Base-by-base conservation (phyloP, 2,113 vertebrate genomes). In the Ascaphus truei region DNA sequence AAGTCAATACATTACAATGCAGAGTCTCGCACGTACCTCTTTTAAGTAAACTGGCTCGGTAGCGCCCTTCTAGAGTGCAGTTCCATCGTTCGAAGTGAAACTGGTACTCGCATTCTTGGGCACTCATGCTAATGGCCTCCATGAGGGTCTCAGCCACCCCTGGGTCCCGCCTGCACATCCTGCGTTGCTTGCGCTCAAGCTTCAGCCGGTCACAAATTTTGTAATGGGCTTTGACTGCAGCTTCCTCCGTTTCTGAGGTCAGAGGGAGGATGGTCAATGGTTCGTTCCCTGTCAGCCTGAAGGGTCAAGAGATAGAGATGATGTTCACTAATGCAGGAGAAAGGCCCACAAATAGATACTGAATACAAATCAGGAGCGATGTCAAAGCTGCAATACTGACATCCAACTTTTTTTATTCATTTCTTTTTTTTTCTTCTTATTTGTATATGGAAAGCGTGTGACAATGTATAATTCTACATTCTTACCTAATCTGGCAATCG, bases 51-150 rank as follows among this genome's bases (percentile, higher is more conserved):
- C 93, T 96, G 82, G 93, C 91, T 20, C 96, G 76, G 82, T 96
- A 94, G 41, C 94, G 94, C 23, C 95, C 95, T 80, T 99, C 97
- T 0, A 99, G 80, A 66, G 93, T 96, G 84, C 96, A 99, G 86
- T 98, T 99, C 97, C 97, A 99, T 68, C 97, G 93, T 86, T 99
- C 97, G 0, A 98, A 98, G 61, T 94, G 93, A 77, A 99, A 99
- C 79, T 99, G 97, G 82, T 98, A 98, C 80, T 98, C 96, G 82
- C 97, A 99, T 78, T 98, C 96, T 1, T 94, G 77, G 0, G 96
- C 96, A 0, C 96, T 98, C 92, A 98, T 95, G 84, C 95, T 96
- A 77, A 98, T 95, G 1, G 97, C 95, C 81, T 98, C 97, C 83
- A 95, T 87, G 72, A 99, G 88, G 2, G 96, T 98, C 87, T 98